Base-by-base conservation (phyloP, 2,797 vertebrate species). In the Agapornis canus region DNA sequence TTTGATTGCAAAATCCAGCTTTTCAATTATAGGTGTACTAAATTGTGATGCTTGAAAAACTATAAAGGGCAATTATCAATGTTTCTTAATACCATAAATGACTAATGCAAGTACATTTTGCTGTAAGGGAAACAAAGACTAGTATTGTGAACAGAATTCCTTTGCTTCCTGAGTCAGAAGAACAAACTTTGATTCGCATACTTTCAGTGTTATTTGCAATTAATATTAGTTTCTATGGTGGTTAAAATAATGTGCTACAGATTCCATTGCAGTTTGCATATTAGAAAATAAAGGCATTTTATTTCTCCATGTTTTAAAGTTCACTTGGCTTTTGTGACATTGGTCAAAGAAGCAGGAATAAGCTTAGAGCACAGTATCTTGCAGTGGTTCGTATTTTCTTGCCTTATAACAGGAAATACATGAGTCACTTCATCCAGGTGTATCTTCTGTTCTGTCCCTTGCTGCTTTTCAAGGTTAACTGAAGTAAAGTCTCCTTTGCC, bases 1-100 rank as follows among this genome's bases (percentile, higher is more conserved):
- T 97, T 98, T 98, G 98, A 98, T 98, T 98, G 97, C 93, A 89
- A 98, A 98, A 98, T 97, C 96, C 97, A 96, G 94, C 88, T 97
- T 98, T 98, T 98, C 98, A 98, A 98, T 98, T 98, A 98, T 96
- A 98, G 97, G 97, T 98, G 97, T 97, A 96, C 97, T 97, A 97
- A 98, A 98, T 97, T 98, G 98, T 97, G 96, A 98, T 97, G 97
- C 92, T 96, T 97, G 97, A 97, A 97, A 98, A 97, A 95, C 96
- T 97, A 97, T 98, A 98, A 98, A 98, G 98, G 97, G 97, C 98
- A 98, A 98, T 98, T 97, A 98, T 98, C 98, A 98, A 93, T 97
- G 95, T 98, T 98, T 98, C 97, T 98, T 98, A 98, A 98, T 97
- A 91, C 91, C 95, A 91, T 94, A 98, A 96, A 97, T 98, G 97